These are phyloP conservation scores for Sinella curviseta DNA, from an alignment of 1,140 invertebrate genomes.

Conservation along the genomic window DNA sequence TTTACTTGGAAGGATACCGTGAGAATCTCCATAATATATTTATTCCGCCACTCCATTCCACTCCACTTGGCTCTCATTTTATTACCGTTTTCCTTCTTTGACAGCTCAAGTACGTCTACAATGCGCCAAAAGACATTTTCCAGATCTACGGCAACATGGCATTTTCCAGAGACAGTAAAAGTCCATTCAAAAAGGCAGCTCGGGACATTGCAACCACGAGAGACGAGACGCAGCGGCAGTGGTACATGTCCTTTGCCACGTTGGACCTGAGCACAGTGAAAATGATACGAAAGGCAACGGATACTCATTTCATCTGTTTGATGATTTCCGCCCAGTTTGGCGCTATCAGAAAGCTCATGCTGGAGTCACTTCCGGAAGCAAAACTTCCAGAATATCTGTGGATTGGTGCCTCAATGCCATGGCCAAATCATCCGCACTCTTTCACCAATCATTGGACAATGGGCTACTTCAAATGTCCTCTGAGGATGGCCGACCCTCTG, in stretches of 20 bases:
- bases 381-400: constrained; percentile 32
- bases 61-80: too few relatives aligned
- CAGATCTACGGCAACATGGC: constrained; percentile 2
- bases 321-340: constrained; percentile 30
- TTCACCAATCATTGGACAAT: constrained; percentile 34
- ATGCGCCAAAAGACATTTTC: constrained; percentile 19
- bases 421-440: constrained; percentile 27
- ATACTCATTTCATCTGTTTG: constrained; percentile 35
- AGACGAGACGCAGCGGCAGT: background rate
- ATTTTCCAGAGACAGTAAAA: constrained; percentile 13
- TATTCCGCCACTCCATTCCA: too few relatives aligned
- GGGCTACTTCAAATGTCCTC: constrained; percentile 29
- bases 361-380: background rate
- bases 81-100: background rate
- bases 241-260: constrained; percentile 33
- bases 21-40: background rate
- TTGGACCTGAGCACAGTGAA: constrained; percentile 26
- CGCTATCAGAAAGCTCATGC: constrained; percentile 23
- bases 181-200: constrained; percentile 1
- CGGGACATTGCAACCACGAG: background rate
- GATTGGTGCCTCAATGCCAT: constrained; percentile 30
- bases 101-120: constrained; percentile 16
- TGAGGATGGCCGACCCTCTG: constrained; percentile 9
- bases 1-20: constrained; percentile 9
- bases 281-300: constrained; percentile 23